Conservation (phyloP, 2,113 vertebrate genomes). For the Xenopus borealis region DNA sequence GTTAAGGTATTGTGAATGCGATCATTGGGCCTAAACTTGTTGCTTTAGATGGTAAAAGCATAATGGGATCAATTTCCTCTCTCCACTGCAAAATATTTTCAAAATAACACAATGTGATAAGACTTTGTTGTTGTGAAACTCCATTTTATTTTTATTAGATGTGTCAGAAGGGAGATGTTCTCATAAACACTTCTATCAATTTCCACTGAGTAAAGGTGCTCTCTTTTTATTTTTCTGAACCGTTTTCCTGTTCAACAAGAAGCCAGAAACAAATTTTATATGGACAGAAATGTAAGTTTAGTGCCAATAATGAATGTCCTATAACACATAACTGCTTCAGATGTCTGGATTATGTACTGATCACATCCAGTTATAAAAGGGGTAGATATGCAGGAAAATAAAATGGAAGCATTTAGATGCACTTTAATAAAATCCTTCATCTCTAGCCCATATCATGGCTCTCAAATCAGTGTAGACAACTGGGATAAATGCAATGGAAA, state of each 20-base stretch:
- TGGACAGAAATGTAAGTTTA: conserved; percentile 17
- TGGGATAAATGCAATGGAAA: neutral
- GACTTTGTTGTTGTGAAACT: neutral
- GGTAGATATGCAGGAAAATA: neutral
- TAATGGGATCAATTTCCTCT: conserved; percentile 53
- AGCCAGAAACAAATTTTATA: neutral
- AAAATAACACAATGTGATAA: neutral
- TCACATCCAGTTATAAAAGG: conserved; percentile 9
- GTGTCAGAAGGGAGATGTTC: conserved; percentile 4
- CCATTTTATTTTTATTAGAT: conserved; percentile 13
- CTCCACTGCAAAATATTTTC: neutral
- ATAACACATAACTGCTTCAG: conserved; percentile 10
- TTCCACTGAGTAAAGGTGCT: conserved; percentile 15
- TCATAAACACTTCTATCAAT: conserved; percentile 15
- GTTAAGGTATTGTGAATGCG: conserved; percentile 15
- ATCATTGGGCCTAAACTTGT: conserved; percentile 6
- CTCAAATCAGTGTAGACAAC: neutral
- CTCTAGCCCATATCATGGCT: conserved; percentile 14
- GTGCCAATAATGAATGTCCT: conserved; percentile 28
- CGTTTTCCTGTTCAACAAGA: conserved; percentile 5
- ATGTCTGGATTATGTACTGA: conserved; percentile 4
- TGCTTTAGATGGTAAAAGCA: conserved; percentile 6
- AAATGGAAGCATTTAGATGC: conserved; percentile 29
- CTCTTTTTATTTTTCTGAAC: conserved; percentile 16
- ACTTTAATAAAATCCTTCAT: conserved; percentile 38